phyloP scores from a whole-genome alignment of 2,888 invertebrate genomes.

The Dynastes grantii region DNA sequence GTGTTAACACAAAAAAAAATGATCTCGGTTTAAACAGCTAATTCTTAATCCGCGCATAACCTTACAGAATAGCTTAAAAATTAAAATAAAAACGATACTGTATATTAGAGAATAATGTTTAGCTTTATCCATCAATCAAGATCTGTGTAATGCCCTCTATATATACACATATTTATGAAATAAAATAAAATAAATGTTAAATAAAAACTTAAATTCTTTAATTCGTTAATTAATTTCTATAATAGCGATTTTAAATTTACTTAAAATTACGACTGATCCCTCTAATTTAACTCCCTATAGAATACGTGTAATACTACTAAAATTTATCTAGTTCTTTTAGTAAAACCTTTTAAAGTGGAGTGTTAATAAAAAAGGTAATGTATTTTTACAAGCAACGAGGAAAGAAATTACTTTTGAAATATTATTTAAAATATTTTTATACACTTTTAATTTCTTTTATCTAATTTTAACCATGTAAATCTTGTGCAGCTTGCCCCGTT shows the following conservation, averaged over 20 bases:
- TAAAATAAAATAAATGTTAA: constrained; percentile 30
- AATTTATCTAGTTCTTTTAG: constrained; percentile 30
- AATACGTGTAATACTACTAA: constrained; percentile 5
- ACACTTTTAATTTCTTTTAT: constrained; percentile 32
- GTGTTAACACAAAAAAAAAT: background rate
- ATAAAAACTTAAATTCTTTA: constrained; percentile 6
- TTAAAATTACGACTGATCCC: too few relatives aligned
- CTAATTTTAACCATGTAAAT: constrained; percentile 19
- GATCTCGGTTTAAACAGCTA: constrained; percentile 5
- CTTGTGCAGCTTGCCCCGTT: constrained; percentile 16
- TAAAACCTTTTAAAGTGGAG: constrained; percentile 36
- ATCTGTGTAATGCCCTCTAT: constrained; percentile 9
- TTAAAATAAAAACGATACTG: constrained; percentile 19
- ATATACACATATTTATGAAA: constrained; percentile 20
- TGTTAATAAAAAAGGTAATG: constrained; percentile 35
- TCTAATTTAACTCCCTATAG: background rate
- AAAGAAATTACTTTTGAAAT: constrained; percentile 10
- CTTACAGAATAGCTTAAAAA: constrained; percentile 45
- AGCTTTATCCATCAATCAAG: constrained; percentile 23
- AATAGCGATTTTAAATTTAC: background rate
- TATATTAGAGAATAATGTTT: constrained; percentile 38
- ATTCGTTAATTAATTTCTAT: constrained; percentile 1
- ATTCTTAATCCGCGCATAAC: constrained; percentile 20
- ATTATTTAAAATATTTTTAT: background rate
- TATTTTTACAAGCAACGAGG: constrained; percentile 27